Evolutionary conservation across 1,140 invertebrate species (phyloP), one percentile per base, ranked within the genome.

Genomic region (Amphibalanus amphitrite): DNA sequence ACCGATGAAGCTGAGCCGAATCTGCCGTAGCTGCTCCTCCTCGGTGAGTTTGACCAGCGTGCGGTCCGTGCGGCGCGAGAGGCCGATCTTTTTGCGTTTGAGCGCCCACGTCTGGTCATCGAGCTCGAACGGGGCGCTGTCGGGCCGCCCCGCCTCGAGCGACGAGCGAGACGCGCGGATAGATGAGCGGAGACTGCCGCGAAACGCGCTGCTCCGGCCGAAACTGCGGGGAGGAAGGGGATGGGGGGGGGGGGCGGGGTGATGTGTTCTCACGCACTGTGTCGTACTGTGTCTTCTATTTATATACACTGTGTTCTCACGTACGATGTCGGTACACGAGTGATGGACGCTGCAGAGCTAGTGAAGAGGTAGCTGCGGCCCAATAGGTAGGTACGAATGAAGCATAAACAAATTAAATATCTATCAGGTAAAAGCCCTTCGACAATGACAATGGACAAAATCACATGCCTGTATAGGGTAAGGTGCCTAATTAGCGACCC

Each of bases 1-100:
- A n/a, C 33, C 40, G 38, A 75, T 29, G 69, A 74, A 74, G n/a
- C 64, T 47, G 3, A 75, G 64, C 0, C 64, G 71, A 0, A 72
- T 47, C 33, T 75, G 71, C 33, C 40, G 38, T 0, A 69, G 28
- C 15, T 72, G 30, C 67, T 70, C 30, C 26, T 71, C 69, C 40
- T 70, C 30, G 0, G 47, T 70, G 33, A 71, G 69, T 23, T 70
- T 75, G 29, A 69, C 47, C 13, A 65, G 59, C 28, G 40, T 26
- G 13, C 74, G 70, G 15, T 68, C 72, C 29, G 74, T 75, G 29
- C 70, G 28, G 10, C 74, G 59, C 65, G 40, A 71, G 30, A 75
- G 70, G 1, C 74, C 74, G n/a, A 75, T 75, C 69, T 75, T 75
- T 33, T 75, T 75, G 47, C 47, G 47, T 23, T 59, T 59, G 13